Percentiles rank a stretch among this genome's conserved stretches.
Evolutionary conservation across 2,113 vertebrate genomes (phyloP).

Genomic region (Procapra przewalskii): DNA sequence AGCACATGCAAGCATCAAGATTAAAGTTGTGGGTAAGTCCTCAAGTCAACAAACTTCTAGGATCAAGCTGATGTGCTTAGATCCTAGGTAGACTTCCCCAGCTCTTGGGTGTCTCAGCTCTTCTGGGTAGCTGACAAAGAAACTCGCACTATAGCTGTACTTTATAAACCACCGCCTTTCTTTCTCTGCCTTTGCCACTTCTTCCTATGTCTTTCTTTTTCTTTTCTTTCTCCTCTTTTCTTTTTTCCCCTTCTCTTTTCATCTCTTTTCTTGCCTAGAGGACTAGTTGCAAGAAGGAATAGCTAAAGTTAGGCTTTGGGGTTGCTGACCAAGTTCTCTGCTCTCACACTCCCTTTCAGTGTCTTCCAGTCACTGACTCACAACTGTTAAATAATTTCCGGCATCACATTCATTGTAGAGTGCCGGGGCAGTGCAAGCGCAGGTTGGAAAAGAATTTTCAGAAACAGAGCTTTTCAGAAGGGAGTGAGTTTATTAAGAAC

Average conservation of each 20-base stretch:
- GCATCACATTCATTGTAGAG: neutral
- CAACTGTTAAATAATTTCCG: neutral
- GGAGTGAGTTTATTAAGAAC: neutral
- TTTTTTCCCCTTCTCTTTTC: neutral
- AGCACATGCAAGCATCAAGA: slow-evolving; percentile 89
- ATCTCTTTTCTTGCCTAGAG: neutral
- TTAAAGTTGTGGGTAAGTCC: slow-evolving; percentile 97
- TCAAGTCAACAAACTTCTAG: neutral
- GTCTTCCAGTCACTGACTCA: neutral
- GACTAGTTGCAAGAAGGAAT: neutral
- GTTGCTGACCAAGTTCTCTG: neutral
- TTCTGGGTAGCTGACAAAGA: neutral
- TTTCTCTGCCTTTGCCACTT: neutral
- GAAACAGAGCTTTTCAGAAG: neutral
- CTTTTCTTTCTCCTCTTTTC: too few relatives aligned
- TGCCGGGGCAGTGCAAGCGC: neutral
- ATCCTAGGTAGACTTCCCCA: neutral
- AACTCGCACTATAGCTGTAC: neutral
- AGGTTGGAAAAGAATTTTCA: neutral
- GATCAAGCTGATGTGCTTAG: neutral
- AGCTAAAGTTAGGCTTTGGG: neutral
- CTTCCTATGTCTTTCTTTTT: neutral
- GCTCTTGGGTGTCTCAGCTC: neutral
- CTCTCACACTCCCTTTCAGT: neutral
- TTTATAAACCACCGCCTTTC: neutral